Percentiles rank a stretch among this genome's conserved stretches.
Evolutionary conservation across 1,140 invertebrate species (phyloP).

Genomic region (Brachionus plicatilis): DNA sequence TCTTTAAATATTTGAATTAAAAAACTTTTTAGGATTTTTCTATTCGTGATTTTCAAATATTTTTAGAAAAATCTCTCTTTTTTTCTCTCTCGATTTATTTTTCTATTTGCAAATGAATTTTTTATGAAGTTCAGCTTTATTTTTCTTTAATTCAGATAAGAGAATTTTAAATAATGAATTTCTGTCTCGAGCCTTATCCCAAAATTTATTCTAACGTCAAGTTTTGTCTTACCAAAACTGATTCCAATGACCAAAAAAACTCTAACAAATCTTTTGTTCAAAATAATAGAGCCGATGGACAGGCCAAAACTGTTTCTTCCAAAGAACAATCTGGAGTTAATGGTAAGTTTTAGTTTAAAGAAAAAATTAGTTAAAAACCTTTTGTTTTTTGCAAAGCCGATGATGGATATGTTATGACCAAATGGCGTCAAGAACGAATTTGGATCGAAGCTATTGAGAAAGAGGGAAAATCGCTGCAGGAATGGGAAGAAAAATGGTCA

Average conservation of each 20-base stretch:
- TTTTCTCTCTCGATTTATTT: background rate
- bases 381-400: background rate
- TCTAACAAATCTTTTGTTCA: background rate
- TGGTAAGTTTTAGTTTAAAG: background rate
- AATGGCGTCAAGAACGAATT: slow-evolving; percentile 33
- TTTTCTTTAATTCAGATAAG: background rate
- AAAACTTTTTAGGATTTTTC: background rate
- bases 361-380: background rate
- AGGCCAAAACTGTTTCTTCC: background rate
- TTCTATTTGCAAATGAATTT: background rate
- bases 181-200: background rate
- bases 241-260: background rate
- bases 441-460: slow-evolving; percentile 30
- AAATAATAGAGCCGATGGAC: background rate
- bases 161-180: background rate
- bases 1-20: background rate
- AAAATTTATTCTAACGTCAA: slow-evolving; percentile 5
- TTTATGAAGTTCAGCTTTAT: background rate
- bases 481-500: slow-evolving; percentile 38
- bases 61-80: background rate
- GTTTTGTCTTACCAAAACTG: background rate
- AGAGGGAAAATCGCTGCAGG: background rate
- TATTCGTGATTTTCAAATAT: slow-evolving; percentile 17
- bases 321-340: background rate
- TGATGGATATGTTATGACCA: slow-evolving; percentile 32